Evolutionary conservation across 2,797 vertebrate genomes (phyloP), one percentile per base, ranked within the genome.

Genomic region (Tokudaia muenninki): DNA sequence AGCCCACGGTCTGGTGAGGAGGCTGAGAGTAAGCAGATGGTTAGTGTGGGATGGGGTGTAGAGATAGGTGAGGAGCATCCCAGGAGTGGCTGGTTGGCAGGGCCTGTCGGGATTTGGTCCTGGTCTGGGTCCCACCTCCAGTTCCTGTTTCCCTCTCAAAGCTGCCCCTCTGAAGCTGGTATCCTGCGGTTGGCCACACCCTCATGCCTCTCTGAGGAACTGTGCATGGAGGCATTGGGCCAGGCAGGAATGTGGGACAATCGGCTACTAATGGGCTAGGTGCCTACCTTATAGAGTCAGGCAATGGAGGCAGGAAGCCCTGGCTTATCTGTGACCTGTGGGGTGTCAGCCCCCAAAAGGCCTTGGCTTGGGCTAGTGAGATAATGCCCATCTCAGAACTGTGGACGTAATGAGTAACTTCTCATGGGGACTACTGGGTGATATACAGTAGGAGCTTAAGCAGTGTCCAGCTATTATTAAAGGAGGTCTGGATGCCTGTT

Each of bases 131-230:
- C 17, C 9, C 26, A n/a, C 29, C 1, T 10, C 26, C 6, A 81
- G 61, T 65, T 1, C 0, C 10, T 13, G 12, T 14, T 8, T 6
- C 34, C 29, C 34, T 31, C 16, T 70, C 31, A 65, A 1, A 1
- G 16, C 65, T 7, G 74, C 26, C 52, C 12, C 41, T n/a, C n/a
- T 6, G 41, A 34, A 47, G 6, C 1, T 37, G 12, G 1, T 31
- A 41, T n/a, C 44, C 10, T 1, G 47, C 34, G 0, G 0, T 0
- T 34, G 17, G 11, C 59, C 6, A 2, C 11, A 37, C 50, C 16
- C 63, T 67, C 41, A 3, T 1, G 26, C 29, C 12, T 63, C 47
- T 59, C 74, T n/a, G 1, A 34, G 17, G 26, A 47, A 44, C 22
- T 50, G 11, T 34, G 16, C 26, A 22, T 63, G 63, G 75, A 61